These are phyloP conservation scores for Mustelus asterias DNA, from an alignment of 2,113 vertebrate species.

Conservation along the genomic window DNA sequence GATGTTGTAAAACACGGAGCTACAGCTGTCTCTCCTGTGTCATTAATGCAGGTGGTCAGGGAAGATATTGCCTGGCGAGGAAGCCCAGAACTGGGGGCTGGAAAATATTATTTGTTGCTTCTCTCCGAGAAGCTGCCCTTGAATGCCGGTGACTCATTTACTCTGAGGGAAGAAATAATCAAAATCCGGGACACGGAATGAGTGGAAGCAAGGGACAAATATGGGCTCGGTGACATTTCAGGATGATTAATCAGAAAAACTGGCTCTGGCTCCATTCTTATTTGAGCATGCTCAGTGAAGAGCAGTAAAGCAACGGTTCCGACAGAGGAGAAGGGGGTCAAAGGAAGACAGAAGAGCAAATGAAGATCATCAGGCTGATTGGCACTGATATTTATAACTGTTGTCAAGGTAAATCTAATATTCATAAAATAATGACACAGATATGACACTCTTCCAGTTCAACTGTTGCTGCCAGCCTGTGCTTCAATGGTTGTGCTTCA, in stretches of 20 bases:
- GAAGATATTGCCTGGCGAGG: not conserved
- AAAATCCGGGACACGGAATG: not conserved
- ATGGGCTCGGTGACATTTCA: not conserved
- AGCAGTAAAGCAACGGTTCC: not conserved
- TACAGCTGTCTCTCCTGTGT: slow-evolving; percentile 9
- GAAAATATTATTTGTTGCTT: slow-evolving; percentile 1
- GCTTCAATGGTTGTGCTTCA: not conserved
- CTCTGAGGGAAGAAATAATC: not conserved
- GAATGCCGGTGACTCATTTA: not conserved
- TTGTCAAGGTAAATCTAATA: slow-evolving; percentile 6
- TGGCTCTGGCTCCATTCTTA: not conserved
- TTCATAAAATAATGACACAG: slow-evolving; percentile 21
- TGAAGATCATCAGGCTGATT: slow-evolving; percentile 17
- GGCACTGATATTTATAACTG: not conserved
- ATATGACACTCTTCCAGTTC: not conserved
- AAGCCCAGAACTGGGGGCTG: not conserved
- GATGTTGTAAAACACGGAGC: not conserved
- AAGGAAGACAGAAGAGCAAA: not conserved
- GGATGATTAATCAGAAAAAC: slow-evolving; percentile 28
- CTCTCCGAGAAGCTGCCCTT: not conserved
- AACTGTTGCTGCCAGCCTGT: not conserved
- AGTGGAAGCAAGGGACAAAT: slow-evolving; percentile 2
- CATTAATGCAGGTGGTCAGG: slow-evolving; percentile 29
- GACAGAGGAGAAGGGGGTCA: slow-evolving; percentile 16
- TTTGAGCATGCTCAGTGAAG: slow-evolving; percentile 12